phyloP scores from a whole-genome alignment of 2,113 vertebrate genomes.

The Perca fluviatilis region DNA sequence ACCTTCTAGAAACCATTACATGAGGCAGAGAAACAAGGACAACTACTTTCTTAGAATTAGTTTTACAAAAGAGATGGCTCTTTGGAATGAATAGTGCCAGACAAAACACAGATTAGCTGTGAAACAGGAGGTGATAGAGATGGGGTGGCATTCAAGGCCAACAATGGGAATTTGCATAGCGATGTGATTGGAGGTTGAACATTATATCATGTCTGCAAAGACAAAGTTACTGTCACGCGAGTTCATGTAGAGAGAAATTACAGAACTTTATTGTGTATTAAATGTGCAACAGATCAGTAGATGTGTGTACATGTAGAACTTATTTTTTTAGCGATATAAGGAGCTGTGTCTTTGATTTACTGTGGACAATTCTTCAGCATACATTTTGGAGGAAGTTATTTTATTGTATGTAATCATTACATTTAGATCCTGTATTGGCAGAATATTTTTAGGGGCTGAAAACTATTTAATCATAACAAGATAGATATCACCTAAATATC shows the following conservation, averaged over 20 bases:
- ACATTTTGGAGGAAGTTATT: background rate
- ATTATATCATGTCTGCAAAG: background rate
- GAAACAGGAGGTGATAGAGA: slow-evolving; percentile 28
- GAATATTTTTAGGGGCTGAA: background rate
- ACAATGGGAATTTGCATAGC: slow-evolving; percentile 17
- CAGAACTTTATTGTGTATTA: background rate
- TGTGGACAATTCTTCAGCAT: background rate
- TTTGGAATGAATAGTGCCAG: slow-evolving; percentile 26
- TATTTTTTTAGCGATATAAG: background rate
- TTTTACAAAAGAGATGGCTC: slow-evolving; percentile 17
- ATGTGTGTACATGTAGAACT: background rate
- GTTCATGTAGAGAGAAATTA: background rate
- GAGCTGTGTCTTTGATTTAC: background rate
- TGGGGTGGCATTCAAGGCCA: slow-evolving; percentile 12
- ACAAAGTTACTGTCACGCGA: background rate
- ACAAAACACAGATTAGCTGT: slow-evolving; percentile 42
- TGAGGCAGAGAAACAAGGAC: background rate
- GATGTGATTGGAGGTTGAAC: background rate
- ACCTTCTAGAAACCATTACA: background rate
- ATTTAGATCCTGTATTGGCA: background rate
- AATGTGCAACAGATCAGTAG: background rate
- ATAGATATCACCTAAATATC: background rate
- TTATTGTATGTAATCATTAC: background rate
- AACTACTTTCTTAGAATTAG: background rate
- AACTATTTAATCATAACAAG: background rate